phyloP scores from a whole-genome alignment of 1,140 invertebrate genomes.

The Apis cerana region DNA sequence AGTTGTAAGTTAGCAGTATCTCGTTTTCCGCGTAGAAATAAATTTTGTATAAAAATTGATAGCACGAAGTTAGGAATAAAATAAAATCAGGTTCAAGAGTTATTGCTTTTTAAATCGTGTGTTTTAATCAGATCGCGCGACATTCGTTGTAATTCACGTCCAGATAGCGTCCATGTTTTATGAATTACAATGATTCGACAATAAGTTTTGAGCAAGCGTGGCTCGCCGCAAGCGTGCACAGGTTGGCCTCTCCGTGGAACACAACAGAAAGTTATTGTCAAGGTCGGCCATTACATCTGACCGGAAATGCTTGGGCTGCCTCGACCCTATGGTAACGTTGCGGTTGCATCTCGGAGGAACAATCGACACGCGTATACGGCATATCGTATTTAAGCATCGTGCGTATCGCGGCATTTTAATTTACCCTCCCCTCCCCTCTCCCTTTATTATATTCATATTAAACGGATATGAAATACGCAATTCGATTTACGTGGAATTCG shows the following conservation, averaged over 20 bases:
- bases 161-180: neutral
- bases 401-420: constrained; percentile 29
- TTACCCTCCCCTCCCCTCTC: neutral
- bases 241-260: neutral
- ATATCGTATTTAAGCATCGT: constrained; percentile 4
- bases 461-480: neutral
- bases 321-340: neutral
- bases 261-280: constrained; percentile 46
- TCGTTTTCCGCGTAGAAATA: too few species aligned
- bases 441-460: constrained; percentile 42
- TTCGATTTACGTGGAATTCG: neutral
- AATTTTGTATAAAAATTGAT: too few species aligned
- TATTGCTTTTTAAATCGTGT: too few species aligned
- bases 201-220: neutral
- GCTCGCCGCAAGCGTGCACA: neutral
- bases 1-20: too few species aligned
- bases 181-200: neutral
- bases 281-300: constrained; percentile 52
- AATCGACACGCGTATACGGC: constrained; percentile 41
- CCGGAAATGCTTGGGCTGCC: constrained; percentile 62
- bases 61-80: too few species aligned
- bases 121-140: neutral
- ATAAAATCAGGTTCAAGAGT: too few species aligned
- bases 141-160: neutral
- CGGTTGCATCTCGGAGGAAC: constrained; percentile 42